Evolutionary conservation across 2,888 invertebrate species (phyloP), one percentile per base, ranked within the genome.

Genomic region (Macrosoma leucophasiata): DNA sequence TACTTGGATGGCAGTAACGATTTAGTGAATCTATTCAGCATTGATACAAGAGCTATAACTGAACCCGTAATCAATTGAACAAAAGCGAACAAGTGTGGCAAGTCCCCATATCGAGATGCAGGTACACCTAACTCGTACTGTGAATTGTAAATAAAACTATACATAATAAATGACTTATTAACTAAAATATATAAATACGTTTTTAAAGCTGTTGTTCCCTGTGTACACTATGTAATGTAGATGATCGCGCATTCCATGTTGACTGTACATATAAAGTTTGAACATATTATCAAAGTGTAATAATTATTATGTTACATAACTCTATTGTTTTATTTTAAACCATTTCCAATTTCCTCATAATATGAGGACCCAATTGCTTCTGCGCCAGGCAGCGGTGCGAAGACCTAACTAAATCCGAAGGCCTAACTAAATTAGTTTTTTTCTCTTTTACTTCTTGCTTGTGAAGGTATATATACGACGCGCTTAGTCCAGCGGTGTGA

Each of bases 221-320:
- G 62, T 66, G 58, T 66, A 69, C 55, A 58, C 64, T 62, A 56
- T 56, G 25, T 20, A 30, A 58, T 57, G 68, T 78, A 75, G 71
- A 54, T 62, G 70, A 73, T 74, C 68, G 59, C 56, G 52, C 64
- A 60, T 67, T 73, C 61, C 56, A 70, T 75, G 78, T 77, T 74
- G 65, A 63, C 50, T 81, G 79, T 81, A 78, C 52, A 78, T 77
- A 78, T 69, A 70, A 72, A 65, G 59, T 74, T 73, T 79, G 72
- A 71, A 71, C 64, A 73, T 68, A 74, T 72, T 68, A 74, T 72
- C 58, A 58, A 53, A 58, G 59, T 55, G 58, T 61, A 62, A 70
- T 68, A 68, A 77, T 68, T 72, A 77, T 64, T 69, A 73, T 65
- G 78, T 78, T 76, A 76, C 70, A 68, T 64, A 73, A 36, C 18